phyloP scores from a whole-genome alignment of 2,113 vertebrate genomes.

The Scomber japonicus region DNA sequence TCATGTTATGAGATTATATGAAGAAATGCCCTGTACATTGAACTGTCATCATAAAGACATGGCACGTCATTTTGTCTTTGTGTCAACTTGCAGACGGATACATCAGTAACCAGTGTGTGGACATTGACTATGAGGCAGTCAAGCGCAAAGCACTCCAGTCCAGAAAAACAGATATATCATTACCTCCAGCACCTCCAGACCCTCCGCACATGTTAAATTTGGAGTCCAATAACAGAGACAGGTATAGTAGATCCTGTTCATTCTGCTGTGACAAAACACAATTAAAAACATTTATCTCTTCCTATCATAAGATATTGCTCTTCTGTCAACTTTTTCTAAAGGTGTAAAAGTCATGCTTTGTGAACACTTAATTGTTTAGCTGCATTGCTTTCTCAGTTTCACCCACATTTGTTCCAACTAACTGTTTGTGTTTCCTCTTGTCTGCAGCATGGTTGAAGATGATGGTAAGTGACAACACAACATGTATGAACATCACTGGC shows the following conservation, averaged over 20 bases:
- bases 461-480: slow-evolving; percentile 72
- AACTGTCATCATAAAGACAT: too few relatives aligned
- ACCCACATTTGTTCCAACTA: slow-evolving; percentile 8
- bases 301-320: background rate
- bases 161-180: slow-evolving; percentile 19
- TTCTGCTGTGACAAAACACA: background rate
- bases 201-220: slow-evolving; percentile 44
- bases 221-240: slow-evolving; percentile 59
- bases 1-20: too few relatives aligned
- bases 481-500: background rate
- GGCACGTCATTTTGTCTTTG: background rate
- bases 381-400: slow-evolving; percentile 22
- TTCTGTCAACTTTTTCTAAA: background rate
- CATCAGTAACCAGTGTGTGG: slow-evolving; percentile 83
- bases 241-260: slow-evolving; percentile 58
- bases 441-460: slow-evolving; percentile 68
- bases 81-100: slow-evolving; percentile 79
- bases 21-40: too few relatives aligned
- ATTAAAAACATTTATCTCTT: background rate
- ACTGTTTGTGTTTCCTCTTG: slow-evolving; percentile 56
- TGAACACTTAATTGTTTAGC: background rate
- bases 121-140: slow-evolving; percentile 84
- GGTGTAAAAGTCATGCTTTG: background rate
- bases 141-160: slow-evolving; percentile 66
- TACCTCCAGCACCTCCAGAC: slow-evolving; percentile 76